These are phyloP conservation scores for Malthinus seriepunctatus DNA, from an alignment of 2,888 invertebrate species.

Conservation along the genomic window DNA sequence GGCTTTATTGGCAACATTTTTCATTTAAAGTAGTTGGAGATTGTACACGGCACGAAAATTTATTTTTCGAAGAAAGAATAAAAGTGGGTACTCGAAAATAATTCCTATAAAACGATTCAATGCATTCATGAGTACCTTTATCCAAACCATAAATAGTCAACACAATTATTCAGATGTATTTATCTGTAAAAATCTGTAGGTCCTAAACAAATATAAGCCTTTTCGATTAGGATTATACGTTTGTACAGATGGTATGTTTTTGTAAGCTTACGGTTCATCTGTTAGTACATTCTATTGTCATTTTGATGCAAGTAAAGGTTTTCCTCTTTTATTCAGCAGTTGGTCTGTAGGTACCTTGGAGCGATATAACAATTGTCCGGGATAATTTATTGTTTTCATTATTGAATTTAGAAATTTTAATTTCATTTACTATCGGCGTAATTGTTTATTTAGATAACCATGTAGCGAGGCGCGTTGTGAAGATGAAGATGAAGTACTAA, in stretches of 20 bases:
- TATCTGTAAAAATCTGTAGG: slow-evolving; percentile 46
- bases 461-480: too few relatives aligned
- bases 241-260: slow-evolving; percentile 26
- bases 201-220: slow-evolving; percentile 46
- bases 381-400: too few relatives aligned
- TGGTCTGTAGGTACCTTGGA: not conserved
- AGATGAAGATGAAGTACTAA: too few relatives aligned
- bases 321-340: slow-evolving; percentile 9
- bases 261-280: slow-evolving; percentile 20
- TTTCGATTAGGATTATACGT: slow-evolving; percentile 24
- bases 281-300: slow-evolving; percentile 17
- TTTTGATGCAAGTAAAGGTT: slow-evolving; percentile 11
- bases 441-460: too few relatives aligned
- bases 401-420: too few relatives aligned
- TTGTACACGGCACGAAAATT: slow-evolving; percentile 3
- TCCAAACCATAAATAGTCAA: slow-evolving; percentile 45
- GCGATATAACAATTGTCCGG: too few relatives aligned
- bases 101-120: slow-evolving; percentile 32
- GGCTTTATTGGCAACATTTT: too few relatives aligned
- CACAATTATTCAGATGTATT: slow-evolving; percentile 47
- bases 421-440: too few relatives aligned
- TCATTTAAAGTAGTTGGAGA: slow-evolving; percentile 3
- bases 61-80: slow-evolving; percentile 6
- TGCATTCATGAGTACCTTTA: slow-evolving; percentile 45
- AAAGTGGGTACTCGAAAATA: slow-evolving; percentile 1